Percentiles rank a stretch among this genome's conserved stretches.
Conservation (phyloP, 37 sponge, comb jelly and placozoan species). For the Amphimedon queenslandica region DNA sequence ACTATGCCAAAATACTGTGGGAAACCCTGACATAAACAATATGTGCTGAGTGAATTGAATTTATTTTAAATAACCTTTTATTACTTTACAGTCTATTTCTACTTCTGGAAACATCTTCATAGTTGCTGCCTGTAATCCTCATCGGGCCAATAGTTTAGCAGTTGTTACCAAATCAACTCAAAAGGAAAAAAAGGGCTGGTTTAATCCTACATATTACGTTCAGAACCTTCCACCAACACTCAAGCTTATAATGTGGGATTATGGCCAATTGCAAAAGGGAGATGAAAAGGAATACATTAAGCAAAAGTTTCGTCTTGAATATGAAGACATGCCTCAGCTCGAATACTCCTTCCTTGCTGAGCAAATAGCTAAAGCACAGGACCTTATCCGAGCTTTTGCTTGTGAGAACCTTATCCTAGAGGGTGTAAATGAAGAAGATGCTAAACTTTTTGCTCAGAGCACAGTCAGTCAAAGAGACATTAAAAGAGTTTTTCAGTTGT, state of each 20-base stretch:
- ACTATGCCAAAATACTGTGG: no score
- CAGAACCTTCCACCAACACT: slow-evolving; percentile 73
- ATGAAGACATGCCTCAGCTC: background rate
- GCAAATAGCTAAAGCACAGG: slow-evolving; percentile 33
- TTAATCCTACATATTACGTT: slow-evolving; percentile 70
- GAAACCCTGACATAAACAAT: no score
- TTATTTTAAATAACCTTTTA: no score
- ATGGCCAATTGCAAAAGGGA: slow-evolving; percentile 61
- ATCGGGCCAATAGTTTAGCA: slow-evolving; percentile 61
- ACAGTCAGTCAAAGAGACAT: slow-evolving; percentile 71
- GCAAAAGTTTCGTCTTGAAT: slow-evolving; percentile 33
- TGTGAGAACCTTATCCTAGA: background rate
- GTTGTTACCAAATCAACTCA: background rate
- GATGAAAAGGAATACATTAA: slow-evolving; percentile 75
- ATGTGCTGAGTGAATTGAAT: no score
- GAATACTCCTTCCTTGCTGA: slow-evolving; percentile 3
- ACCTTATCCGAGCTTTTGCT: slow-evolving; percentile 43
- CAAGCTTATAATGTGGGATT: slow-evolving; percentile 73
- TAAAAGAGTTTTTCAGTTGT: slow-evolving; percentile 9
- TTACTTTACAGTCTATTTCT: no score
- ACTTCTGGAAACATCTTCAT: slow-evolving; percentile 74
- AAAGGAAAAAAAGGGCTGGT: slow-evolving; percentile 48
- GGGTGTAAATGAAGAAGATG: background rate
- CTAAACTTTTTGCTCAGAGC: slow-evolving; percentile 25
- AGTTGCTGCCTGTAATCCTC: slow-evolving; percentile 85